Evolutionary conservation across 2,888 invertebrate genomes (phyloP), one percentile per base, ranked within the genome.

Genomic region (Tholera decimalis): DNA sequence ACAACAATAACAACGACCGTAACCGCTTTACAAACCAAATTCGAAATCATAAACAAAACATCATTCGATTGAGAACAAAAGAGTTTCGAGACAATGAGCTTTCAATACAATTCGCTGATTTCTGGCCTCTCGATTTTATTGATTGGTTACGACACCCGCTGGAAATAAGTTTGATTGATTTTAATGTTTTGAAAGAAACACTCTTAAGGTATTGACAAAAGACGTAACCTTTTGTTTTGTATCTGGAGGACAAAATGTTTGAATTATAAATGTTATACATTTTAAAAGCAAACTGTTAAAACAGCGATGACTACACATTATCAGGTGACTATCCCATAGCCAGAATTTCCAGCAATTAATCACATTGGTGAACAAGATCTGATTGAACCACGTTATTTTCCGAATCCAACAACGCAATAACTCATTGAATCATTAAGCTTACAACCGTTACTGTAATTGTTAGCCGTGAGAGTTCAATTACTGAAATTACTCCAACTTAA

Each of bases 381-480:
- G 82, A 80, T 79, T 79, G 82, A 60, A 72, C 46, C 64, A 82
- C 56, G 66, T 65, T 76, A 82, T 82, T 79, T 82, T 59, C 75
- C 55, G 55, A 76, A 76, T 63, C 59, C 18, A 63, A 57, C 69
- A 57, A 76, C 76, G 84, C 84, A 86, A 89, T 85, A 87, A 87
- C 83, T 88, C 88, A 88, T 87, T 86, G 89, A 89, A 87, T 89
- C 88, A 89, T 89, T 88, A 88, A 81, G 82, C 75, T 67, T 72
- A 77, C 73, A 73, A 83, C 89, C 89, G 89, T 87, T 89, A 88
- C 71, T 68, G 77, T 89, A 89, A 89, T 89, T 88, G 85, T 82
- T 83, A 75, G 59, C 74, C 87, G 89, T 88, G 89, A 89, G 89
- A 89, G 84, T 84, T 84, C 85, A 87, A 88, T 89, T 88, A 88